phyloP scores from a whole-genome alignment of 2,797 vertebrate genomes.

The Geotria australis region DNA sequence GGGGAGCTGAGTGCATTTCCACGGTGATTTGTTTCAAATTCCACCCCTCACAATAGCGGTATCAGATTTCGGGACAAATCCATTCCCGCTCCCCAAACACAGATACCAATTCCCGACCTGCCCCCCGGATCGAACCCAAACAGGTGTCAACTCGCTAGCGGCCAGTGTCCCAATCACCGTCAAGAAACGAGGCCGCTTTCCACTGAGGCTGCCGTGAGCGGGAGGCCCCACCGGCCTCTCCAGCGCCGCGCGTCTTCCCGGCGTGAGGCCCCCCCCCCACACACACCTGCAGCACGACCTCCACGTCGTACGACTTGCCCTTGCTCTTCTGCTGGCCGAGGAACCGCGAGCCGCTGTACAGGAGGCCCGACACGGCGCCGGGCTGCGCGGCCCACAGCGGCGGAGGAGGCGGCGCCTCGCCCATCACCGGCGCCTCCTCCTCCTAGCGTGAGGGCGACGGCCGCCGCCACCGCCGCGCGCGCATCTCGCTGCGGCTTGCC shows the following conservation, averaged over 20 bases:
- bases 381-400: constrained; percentile 83
- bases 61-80: too few relatives aligned
- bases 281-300: constrained; percentile 74
- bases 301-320: constrained; percentile 83
- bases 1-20: too few relatives aligned
- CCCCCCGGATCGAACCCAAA: too few relatives aligned
- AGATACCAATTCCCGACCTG: too few relatives aligned
- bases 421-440: too few relatives aligned
- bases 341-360: constrained; percentile 83
- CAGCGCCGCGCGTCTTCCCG: too few relatives aligned
- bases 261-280: background rate
- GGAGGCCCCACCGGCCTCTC: background rate
- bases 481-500: constrained; percentile 3
- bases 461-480: background rate
- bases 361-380: constrained; percentile 49
- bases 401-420: constrained; percentile 13
- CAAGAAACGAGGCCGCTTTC: background rate
- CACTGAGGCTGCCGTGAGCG: background rate
- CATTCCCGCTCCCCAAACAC: too few relatives aligned
- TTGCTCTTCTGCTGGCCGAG: constrained; percentile 85
- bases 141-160: too few relatives aligned
- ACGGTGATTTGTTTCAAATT: too few relatives aligned
- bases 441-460: too few relatives aligned
- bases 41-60: too few relatives aligned
- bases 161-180: too few relatives aligned